Evolutionary conservation across 2,888 invertebrate species (phyloP).

Genomic region (Entomobrya multifasciata): DNA sequence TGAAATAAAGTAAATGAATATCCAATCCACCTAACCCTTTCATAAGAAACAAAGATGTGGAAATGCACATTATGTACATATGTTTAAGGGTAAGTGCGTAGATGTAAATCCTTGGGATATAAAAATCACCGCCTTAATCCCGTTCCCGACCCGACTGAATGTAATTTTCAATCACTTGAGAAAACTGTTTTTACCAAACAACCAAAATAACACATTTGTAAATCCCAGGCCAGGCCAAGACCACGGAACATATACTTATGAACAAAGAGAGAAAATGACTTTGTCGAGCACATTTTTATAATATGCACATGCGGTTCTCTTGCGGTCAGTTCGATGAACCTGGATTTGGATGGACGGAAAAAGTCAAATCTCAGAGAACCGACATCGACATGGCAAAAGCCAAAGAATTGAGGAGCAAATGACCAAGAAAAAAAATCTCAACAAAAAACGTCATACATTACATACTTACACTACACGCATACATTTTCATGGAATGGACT

Average conservation of each 20-base stretch:
- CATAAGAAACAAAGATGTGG: too few relatives aligned
- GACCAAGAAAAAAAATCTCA: constrained; percentile 6
- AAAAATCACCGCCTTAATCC: too few relatives aligned
- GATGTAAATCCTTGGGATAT: too few relatives aligned
- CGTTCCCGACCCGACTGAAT: too few relatives aligned
- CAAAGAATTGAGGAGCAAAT: constrained; percentile 37
- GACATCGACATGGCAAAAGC: constrained; percentile 40
- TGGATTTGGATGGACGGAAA: constrained; percentile 69
- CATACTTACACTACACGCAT: too few relatives aligned
- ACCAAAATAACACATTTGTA: constrained; percentile 51
- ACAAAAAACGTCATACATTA: constrained; percentile 23
- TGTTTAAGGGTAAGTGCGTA: too few relatives aligned
- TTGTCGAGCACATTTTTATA: constrained; percentile 41
- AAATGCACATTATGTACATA: too few relatives aligned
- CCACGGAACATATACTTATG: constrained; percentile 19
- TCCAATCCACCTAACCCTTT: too few relatives aligned
- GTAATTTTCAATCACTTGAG: constrained; percentile 63
- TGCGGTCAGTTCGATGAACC: constrained; percentile 75
- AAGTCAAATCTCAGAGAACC: constrained; percentile 63
- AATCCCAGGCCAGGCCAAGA: too few relatives aligned
- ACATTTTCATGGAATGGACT: not conserved
- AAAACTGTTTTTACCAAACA: constrained; percentile 57
- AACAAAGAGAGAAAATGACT: constrained; percentile 40
- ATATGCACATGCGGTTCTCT: too few relatives aligned
- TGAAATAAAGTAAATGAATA: too few relatives aligned